Base-by-base conservation (phyloP, 1,140 invertebrate species). In the Aphaenogaster rudis region DNA sequence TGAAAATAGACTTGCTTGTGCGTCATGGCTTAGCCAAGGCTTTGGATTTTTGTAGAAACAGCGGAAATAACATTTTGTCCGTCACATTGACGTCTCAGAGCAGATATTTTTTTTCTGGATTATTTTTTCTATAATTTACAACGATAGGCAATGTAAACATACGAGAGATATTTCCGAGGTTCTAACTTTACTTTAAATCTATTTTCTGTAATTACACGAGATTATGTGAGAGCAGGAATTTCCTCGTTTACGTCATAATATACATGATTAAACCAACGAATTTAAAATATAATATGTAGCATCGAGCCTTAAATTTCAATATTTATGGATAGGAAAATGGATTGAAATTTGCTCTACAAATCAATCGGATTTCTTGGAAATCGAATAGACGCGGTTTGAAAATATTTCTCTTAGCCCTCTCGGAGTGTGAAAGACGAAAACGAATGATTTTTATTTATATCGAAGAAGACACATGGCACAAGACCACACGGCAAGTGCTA, bases 1-100 rank as follows among this genome's bases (percentile, higher is more conserved):
- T 82, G 42, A 36, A 74, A 82, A 61, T 74, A 82, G 48, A 79
- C 6, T 36, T 8, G 77, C 45, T 45, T 54, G 54, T 80, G 78
- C 78, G 78, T 80, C 78, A 80, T 42, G 45, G 54, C 42, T 85
- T 64, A 63, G 57, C 15, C 42, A 63, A 76, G 39, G 69, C 17
- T 57, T 78, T 3, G 42, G 21, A 64, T 78, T 78, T 76, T 86
- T 61, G 63, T 54, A 72, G 11, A 39, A 77, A 84, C 28, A 50
- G 63, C 36, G 45, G 13, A 48, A 50, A 50, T n/a, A 61, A 85
- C 4, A 59, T 71, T 63, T 8, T 11, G 42, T 39, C 28, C n/a
- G 33, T 28, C 8, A 80, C 76, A 63, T 64, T 78, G 61, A 80
- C 33, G 45, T 80, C 28, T 63, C 13, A 45, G 33, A 28, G 2